Evolutionary conservation across 2,888 invertebrate species (phyloP), one percentile per base, ranked within the genome.

Genomic region (Thumatha senex): DNA sequence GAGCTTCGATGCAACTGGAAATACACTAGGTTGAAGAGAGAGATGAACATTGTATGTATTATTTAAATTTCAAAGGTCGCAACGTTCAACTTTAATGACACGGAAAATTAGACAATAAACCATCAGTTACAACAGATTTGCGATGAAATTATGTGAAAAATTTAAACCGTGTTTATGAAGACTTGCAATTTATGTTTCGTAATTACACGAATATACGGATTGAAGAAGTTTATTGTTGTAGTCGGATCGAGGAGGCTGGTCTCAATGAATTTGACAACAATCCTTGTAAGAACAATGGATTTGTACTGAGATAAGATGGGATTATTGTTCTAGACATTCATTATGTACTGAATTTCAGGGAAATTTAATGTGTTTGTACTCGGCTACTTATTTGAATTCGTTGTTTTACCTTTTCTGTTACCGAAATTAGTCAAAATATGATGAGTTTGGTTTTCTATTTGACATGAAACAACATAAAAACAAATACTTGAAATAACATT

Each of bases 51-150:
- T 24, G 18, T 24, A 24, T 24, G 5, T 24, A 4, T 2, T 24
- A 5, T 24, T 24, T 5, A 24, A 24, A 24, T 24, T 24, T 24
- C 5, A 24, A 24, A 24, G 18, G 18, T 24, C 18, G 5, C 14
- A 36, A 7, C 12, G 12, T 33, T 39, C 40, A 46, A 51, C 35
- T 67, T 67, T 68, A 58, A 64, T 55, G 55, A 54, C 36, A 54
- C 50, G 58, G 59, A 55, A 67, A 70, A 63, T 40, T 35, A 58
- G 51, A 46, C 65, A 62, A 60, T 58, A 61, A 65, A 63, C 62
- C 33, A 8, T 15, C 44, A 34, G 12, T 48, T 48, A 61, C 51
- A 11, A 24, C 10, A 33, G 12, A 43, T 59, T 61, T 56, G 54
- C 46, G 56, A 49, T 35, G 31, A 10, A 14, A 42, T 29, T 45